These are phyloP conservation scores for Eidolon dupreanum DNA, from an alignment of 2,797 vertebrate species.

Conservation along the genomic window DNA sequence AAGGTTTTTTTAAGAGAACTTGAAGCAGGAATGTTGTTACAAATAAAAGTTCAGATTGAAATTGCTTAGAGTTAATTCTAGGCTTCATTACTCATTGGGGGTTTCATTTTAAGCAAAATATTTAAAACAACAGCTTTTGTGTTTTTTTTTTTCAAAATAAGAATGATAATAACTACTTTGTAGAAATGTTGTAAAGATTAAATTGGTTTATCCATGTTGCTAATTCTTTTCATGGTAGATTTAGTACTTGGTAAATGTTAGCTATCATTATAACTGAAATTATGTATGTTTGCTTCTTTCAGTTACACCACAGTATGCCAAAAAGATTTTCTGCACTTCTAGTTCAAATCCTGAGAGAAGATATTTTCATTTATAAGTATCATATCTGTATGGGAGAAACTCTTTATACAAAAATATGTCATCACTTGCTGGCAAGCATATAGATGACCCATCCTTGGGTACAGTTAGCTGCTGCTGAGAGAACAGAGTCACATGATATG, in stretches of 20 bases:
- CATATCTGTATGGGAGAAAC: not conserved
- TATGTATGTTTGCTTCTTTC: not conserved
- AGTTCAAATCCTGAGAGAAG: not conserved
- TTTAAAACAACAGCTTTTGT: not conserved
- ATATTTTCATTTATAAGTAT: not conserved
- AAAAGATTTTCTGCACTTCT: not conserved
- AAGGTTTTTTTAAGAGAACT: not conserved
- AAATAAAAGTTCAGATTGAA: not conserved
- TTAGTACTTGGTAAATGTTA: not conserved
- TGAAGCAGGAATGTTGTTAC: not conserved
- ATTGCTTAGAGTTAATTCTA: not conserved
- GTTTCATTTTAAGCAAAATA: not conserved
- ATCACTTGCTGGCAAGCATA: not conserved
- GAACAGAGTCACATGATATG: not conserved
- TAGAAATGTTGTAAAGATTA: not conserved
- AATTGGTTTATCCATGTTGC: not conserved
- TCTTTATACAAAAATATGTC: not conserved
- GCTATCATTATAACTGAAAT: not conserved
- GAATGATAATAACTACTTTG: not conserved
- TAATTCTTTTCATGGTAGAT: not conserved
- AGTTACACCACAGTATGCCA: not conserved
- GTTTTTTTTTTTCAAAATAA: not conserved
- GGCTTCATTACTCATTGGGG: not conserved
- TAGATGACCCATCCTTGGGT: not conserved
- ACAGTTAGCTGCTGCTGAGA: not conserved